phyloP scores from a whole-genome alignment of 2,797 vertebrate species.

The Bradypus variegatus region DNA sequence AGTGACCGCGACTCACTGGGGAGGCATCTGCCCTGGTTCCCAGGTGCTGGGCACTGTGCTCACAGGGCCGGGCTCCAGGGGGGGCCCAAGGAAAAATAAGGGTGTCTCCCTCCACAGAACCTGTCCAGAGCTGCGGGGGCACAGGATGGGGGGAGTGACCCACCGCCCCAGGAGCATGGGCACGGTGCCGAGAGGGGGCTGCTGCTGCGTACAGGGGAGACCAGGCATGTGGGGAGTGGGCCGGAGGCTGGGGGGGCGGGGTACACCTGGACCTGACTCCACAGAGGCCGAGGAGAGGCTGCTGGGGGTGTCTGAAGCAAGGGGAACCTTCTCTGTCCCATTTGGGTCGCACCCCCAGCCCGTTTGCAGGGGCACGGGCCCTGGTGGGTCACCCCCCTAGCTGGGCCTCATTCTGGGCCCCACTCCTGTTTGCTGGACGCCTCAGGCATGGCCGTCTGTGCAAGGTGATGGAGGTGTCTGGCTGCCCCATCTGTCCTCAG shows the following conservation, averaged over 20 bases:
- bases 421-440: fast-evolving
- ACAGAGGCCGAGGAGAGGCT: fast-evolving
- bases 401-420: neutral
- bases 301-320: neutral
- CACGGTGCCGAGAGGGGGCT: neutral
- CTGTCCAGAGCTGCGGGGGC: neutral
- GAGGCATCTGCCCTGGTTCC: neutral
- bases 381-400: neutral
- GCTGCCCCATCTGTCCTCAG: neutral
- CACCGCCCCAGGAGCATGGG: neutral
- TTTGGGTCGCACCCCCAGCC: neutral
- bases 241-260: too few relatives aligned
- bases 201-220: too few relatives aligned
- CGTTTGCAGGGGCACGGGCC: neutral
- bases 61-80: neutral
- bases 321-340: neutral
- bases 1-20: neutral
- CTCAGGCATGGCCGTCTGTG: neutral
- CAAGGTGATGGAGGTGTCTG: neutral
- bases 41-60: neutral
- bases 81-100: neutral
- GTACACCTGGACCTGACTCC: neutral
- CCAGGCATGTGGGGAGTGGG: neutral
- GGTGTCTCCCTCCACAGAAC: neutral
- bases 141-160: neutral